Conservation (phyloP, 2,113 vertebrate genomes). For the Diadophis punctatus region DNA sequence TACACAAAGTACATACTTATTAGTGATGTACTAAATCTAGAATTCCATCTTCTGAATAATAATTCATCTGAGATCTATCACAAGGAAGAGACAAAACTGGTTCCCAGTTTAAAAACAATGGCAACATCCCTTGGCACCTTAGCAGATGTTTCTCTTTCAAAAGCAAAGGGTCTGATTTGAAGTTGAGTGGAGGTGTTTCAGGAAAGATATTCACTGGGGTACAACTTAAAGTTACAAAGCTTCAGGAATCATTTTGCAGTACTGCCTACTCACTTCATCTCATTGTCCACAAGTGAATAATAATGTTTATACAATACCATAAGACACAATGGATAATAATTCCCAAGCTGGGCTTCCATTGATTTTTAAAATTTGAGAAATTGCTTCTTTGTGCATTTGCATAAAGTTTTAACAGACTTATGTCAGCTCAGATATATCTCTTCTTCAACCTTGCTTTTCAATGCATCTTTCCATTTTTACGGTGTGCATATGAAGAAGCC, state of each 20-base stretch:
- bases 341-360: not conserved
- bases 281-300: not conserved
- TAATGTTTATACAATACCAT: not conserved
- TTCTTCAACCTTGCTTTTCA: conserved; percentile 21
- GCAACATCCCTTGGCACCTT: not conserved
- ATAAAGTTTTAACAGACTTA: conserved; percentile 6
- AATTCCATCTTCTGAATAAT: conserved; percentile 56
- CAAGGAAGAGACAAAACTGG: conserved; percentile 27
- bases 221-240: not conserved
- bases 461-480: conserved; percentile 1
- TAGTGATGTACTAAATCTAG: conserved; percentile 68
- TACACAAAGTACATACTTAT: conserved; percentile 62
- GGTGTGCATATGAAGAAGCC: conserved; percentile 20
- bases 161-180: not conserved
- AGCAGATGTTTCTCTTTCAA: not conserved
- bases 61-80: conserved; percentile 41
- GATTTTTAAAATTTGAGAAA: not conserved
- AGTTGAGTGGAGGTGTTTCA: not conserved
- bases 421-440: conserved; percentile 18
- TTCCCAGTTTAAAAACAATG: not conserved
- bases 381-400: not conserved
- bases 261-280: not conserved
- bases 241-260: not conserved
- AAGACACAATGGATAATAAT: conserved; percentile 7
- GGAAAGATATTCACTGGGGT: not conserved